Base-by-base conservation (phyloP, 2,113 vertebrate genomes). In the Meleagris gallopavo region DNA sequence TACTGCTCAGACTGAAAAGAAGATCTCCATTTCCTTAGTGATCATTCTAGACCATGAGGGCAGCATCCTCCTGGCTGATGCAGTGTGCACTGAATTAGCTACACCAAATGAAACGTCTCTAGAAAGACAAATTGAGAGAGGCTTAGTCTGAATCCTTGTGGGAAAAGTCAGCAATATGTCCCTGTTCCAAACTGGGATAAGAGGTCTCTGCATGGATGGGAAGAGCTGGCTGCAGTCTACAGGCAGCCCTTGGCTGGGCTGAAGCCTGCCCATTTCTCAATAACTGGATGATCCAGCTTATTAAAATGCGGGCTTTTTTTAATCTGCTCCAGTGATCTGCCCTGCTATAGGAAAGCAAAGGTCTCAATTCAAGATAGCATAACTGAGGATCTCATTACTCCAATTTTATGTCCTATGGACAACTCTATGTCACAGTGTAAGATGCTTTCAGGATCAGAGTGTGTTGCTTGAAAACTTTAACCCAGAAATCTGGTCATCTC, bases 51-150 rank as follows among this genome's bases (percentile, higher is more conserved):
- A 34, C 30, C 50, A 70, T 22, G 45, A 90, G 20, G 25, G 15
- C 58, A 83, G 27, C 52, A 40, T 89, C 32, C 32, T 67, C 34
- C 17, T 22, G 65, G 34, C 66, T 64, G 40, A 78, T 71, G 86
- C 12, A 19, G 13, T 46, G 18, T 71, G 38, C 36, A 3, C 71
- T 86, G 57, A 67, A 43, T 82, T 96, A 78, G 46, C 40, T 82
- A 32, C 30, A 72, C 52, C 83, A 66, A 95, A 81, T 55, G 24
- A 93, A 96, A 67, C 11, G n/a, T 64, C 82, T 91, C 41, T 41
- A 74, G 80, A 83, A 67, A 34, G 29, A 55, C 0, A 2, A 61
- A 74, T 12, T 90, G 46, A 57, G 80, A 92, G 94, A 91, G 9
- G 21, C 30, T 88, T 38, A 50, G 10, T 46, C 38, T 67, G 36